phyloP scores from a whole-genome alignment of 2,797 vertebrate species.

The Gymnodraco acuticeps region DNA sequence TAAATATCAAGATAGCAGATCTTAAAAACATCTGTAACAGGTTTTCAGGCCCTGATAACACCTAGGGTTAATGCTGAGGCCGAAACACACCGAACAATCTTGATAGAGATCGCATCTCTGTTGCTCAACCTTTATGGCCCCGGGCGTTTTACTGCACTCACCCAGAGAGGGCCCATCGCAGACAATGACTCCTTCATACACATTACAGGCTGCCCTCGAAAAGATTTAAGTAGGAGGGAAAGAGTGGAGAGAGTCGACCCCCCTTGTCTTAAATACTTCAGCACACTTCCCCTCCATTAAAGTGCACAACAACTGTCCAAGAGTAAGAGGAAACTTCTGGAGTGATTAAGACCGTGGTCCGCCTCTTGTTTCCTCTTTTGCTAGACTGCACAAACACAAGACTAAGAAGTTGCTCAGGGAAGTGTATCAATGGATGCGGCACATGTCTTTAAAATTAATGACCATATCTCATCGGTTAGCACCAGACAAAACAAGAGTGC shows the following conservation, averaged over 20 bases:
- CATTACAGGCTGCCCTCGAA: constrained; percentile 27
- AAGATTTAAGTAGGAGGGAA: constrained; percentile 28
- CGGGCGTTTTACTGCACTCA: constrained; percentile 36
- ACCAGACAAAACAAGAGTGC: neutral
- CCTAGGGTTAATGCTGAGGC: neutral
- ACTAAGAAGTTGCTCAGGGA: neutral
- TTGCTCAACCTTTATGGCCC: constrained; percentile 41
- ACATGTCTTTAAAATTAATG: constrained; percentile 14
- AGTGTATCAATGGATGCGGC: constrained; percentile 7
- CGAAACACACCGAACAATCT: constrained; percentile 14
- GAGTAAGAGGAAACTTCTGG: constrained; percentile 57
- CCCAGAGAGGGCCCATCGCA: constrained; percentile 41
- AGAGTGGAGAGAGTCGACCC: constrained; percentile 20
- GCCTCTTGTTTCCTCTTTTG: constrained; percentile 45
- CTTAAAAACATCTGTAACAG: constrained; percentile 23
- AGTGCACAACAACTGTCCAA: constrained; percentile 40
- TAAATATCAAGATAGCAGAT: neutral
- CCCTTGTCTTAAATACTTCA: constrained; percentile 39
- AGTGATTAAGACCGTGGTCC: constrained; percentile 33
- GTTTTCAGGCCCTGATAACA: constrained; percentile 18
- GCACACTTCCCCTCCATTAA: constrained; percentile 61
- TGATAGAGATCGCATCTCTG: constrained; percentile 29
- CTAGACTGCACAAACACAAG: constrained; percentile 57
- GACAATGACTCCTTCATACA: constrained; percentile 61
- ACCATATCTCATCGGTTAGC: neutral